Evolutionary conservation across 2,797 vertebrate species (phyloP).

Genomic region (Lepilemur ruficaudatus): DNA sequence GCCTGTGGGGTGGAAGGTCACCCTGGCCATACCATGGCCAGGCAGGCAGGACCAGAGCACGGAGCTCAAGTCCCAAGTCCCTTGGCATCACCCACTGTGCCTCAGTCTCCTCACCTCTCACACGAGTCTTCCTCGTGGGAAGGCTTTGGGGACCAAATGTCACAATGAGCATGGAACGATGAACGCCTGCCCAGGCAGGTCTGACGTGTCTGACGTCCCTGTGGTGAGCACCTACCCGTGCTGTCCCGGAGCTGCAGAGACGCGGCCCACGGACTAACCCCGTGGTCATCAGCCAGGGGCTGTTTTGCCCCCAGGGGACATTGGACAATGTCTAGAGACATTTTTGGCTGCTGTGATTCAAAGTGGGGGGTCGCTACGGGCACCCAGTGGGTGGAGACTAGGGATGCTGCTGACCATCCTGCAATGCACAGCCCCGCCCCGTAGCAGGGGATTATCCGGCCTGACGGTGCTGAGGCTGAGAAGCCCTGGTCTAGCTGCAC

Average conservation of each 20-base stretch:
- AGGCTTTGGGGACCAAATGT: not conserved
- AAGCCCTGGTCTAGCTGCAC: rapidly evolving
- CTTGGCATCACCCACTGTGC: rapidly evolving
- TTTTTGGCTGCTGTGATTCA: not conserved
- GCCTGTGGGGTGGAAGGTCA: rapidly evolving
- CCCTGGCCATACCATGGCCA: rapidly evolving
- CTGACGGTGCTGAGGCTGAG: rapidly evolving
- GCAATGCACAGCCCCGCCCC: rapidly evolving
- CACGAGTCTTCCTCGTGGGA: not conserved
- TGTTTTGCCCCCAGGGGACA: rapidly evolving
- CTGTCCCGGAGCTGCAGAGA: not conserved
- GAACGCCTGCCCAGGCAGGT: not conserved
- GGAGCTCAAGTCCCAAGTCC: rapidly evolving
- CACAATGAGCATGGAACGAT: too few species aligned
- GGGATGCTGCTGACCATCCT: not conserved
- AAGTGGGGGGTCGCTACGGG: not conserved
- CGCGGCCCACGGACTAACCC: not conserved
- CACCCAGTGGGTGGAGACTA: not conserved
- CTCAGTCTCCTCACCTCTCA: not conserved
- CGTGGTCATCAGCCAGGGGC: rapidly evolving
- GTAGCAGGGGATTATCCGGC: not conserved
- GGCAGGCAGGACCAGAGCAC: rapidly evolving
- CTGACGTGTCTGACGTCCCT: rapidly evolving
- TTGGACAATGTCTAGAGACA: not conserved
- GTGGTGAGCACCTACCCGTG: not conserved